Percentiles rank a stretch among this genome's conserved stretches.
Evolutionary conservation across 2,797 vertebrate species (phyloP).

Genomic region (Corythornis leucogaster): DNA sequence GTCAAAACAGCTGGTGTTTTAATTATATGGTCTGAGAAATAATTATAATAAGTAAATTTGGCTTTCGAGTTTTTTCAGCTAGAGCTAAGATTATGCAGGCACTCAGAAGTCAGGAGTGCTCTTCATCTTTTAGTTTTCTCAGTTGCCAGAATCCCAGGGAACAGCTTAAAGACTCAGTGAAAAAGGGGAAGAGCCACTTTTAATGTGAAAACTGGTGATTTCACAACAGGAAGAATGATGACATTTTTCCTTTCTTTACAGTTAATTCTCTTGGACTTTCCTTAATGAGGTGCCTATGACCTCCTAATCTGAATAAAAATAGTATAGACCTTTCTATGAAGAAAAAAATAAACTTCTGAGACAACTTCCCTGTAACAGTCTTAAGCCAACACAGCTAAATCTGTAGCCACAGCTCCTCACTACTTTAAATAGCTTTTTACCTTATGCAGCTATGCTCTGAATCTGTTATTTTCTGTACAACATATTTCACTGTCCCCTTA

Average conservation of each 20-base stretch:
- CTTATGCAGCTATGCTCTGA: background rate
- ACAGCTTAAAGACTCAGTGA: background rate
- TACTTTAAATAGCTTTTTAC: background rate
- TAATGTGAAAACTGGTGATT: background rate
- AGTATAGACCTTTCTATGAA: background rate
- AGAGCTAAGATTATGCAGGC: too few species aligned
- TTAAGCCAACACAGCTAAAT: background rate
- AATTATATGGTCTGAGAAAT: background rate
- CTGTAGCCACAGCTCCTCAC: background rate
- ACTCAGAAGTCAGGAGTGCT: background rate
- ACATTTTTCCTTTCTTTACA: background rate
- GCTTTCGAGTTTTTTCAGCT: too few species aligned
- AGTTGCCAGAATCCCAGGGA: background rate
- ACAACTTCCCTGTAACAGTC: background rate
- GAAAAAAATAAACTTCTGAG: background rate
- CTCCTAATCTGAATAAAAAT: background rate
- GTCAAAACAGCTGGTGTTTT: background rate
- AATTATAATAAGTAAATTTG: background rate
- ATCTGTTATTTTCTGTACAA: background rate
- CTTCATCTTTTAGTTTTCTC: background rate
- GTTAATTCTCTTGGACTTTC: background rate
- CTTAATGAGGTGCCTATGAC: background rate
- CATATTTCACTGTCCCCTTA: background rate
- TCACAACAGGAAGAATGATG: background rate
- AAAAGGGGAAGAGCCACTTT: background rate